Evolutionary conservation across 53 echinoderm and acorn worm species (phyloP).

Genomic region (Paracentrotus lividus): DNA sequence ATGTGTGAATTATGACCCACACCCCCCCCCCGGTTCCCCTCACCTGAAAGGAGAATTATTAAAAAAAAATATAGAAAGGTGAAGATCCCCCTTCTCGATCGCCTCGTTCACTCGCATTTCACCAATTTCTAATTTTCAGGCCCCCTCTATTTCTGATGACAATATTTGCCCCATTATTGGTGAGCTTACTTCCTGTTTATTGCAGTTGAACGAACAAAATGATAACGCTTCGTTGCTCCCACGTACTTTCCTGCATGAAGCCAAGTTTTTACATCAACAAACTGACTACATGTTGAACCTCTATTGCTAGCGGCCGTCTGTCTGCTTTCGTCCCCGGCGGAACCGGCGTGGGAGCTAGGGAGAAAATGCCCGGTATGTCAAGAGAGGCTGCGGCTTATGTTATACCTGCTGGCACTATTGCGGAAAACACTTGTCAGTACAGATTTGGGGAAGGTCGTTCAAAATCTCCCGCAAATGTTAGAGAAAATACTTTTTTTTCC

Average conservation of each 20-base stretch:
- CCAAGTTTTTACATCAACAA: slow-evolving; percentile 23
- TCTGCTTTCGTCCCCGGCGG: slow-evolving; percentile 53
- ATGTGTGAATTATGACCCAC: too few species aligned
- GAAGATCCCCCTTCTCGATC: too few species aligned
- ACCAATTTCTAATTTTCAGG: too few species aligned
- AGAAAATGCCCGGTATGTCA: slow-evolving; percentile 61
- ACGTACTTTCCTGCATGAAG: neutral
- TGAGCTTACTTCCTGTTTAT: neutral
- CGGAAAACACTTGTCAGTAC: slow-evolving; percentile 62
- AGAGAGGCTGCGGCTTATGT: slow-evolving; percentile 28
- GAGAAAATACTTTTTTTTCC: neutral
- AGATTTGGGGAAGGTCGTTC: slow-evolving; percentile 55
- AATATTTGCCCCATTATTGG: neutral
- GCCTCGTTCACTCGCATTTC: too few species aligned
- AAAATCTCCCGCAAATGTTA: slow-evolving; percentile 40
- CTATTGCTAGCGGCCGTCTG: slow-evolving; percentile 52
- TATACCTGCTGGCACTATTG: slow-evolving; percentile 23
- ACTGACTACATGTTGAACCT: neutral
- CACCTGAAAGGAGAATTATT: too few species aligned
- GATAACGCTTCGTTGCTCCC: neutral
- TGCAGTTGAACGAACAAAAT: neutral
- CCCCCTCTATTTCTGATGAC: too few species aligned
- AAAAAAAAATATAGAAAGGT: too few species aligned
- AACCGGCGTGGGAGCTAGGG: slow-evolving; percentile 39
- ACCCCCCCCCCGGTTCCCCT: too few species aligned